Evolutionary conservation across 1,140 invertebrate species (phyloP).

Genomic region (Macrosteles quadrilineatus): DNA sequence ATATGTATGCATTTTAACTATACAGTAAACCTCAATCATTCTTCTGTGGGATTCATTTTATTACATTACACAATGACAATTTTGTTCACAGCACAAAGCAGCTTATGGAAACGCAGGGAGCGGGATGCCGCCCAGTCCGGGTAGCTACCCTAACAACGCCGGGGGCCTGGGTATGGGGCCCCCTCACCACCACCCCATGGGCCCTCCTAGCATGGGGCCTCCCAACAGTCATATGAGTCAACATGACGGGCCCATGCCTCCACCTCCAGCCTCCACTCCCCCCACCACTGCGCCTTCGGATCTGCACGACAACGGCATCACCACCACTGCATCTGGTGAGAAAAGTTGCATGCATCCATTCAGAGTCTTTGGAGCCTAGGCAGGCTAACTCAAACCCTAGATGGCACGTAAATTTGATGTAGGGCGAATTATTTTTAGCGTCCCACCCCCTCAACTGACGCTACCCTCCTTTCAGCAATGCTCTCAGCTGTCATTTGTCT

Average conservation of each 20-base stretch:
- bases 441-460: no score
- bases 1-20: no score
- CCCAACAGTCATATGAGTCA: conserved; percentile 57
- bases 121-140: conserved; percentile 55
- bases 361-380: no score
- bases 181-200: conserved; percentile 40
- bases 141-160: conserved; percentile 56
- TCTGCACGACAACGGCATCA: conserved; percentile 60
- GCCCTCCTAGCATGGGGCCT: conserved; percentile 51
- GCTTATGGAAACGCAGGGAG: conserved; percentile 55
- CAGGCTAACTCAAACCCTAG: no score
- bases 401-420: no score
- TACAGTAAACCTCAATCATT: no score
- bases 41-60: no score
- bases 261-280: conserved; percentile 61
- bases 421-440: no score
- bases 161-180: conserved; percentile 49
- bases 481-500: no score
- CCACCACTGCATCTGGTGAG: conserved; percentile 56
- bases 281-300: conserved; percentile 55
- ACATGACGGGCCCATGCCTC: conserved; percentile 57
- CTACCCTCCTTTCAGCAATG: no score
- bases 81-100: conserved; percentile 63
- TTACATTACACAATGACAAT: no score
- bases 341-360: no score